Evolutionary conservation across 2,888 invertebrate species (phyloP).

Genomic region (Nemotelus nigrinus): DNA sequence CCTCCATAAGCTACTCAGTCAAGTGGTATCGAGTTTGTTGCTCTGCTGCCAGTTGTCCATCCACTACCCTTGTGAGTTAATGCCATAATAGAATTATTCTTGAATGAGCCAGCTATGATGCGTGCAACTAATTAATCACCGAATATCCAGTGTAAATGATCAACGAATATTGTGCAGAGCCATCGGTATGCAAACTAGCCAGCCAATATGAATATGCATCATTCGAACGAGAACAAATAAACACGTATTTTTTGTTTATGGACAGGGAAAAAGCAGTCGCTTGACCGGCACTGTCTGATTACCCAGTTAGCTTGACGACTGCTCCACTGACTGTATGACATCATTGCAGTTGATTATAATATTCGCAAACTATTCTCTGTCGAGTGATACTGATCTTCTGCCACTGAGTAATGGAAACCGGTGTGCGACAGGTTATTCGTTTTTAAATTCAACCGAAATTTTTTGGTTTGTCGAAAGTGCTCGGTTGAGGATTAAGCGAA

Average conservation of each 20-base stretch:
- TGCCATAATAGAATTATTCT: conserved; percentile 11
- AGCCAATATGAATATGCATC: neutral
- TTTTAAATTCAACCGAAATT: neutral
- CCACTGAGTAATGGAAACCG: conserved; percentile 1
- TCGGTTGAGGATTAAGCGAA: too few species aligned
- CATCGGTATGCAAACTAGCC: neutral
- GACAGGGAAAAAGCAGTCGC: neutral
- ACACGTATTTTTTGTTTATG: neutral
- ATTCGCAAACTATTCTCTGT: neutral
- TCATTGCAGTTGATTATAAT: conserved; percentile 32
- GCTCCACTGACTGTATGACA: conserved; percentile 29
- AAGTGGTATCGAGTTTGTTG: neutral
- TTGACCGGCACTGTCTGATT: conserved; percentile 8
- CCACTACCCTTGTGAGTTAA: neutral
- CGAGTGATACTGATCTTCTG: conserved; percentile 38
- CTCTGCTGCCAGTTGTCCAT: neutral
- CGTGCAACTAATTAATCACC: neutral
- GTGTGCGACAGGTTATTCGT: conserved; percentile 16
- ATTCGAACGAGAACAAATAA: conserved; percentile 22
- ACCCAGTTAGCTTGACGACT: conserved; percentile 11
- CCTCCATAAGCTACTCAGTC: neutral
- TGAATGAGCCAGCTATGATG: neutral
- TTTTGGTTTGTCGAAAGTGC: too few species aligned
- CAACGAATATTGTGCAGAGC: neutral
- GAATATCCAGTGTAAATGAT: conserved; percentile 1